Conservation (phyloP, 2,113 vertebrate species). For the Argyrosomus japonicus region DNA sequence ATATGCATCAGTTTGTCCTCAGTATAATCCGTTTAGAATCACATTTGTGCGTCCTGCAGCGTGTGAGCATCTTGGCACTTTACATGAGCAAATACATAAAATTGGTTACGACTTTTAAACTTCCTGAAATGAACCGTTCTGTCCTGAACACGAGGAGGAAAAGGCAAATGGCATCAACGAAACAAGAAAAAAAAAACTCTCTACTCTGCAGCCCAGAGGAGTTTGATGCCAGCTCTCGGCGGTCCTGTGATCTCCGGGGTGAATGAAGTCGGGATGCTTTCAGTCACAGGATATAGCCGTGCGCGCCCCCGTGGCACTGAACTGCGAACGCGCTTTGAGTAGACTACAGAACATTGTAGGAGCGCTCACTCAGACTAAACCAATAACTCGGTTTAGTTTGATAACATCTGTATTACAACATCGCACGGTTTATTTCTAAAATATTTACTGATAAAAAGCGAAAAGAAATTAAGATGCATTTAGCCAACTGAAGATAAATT, state of each 20-base stretch:
- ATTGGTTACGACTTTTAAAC: neutral
- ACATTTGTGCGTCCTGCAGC: neutral
- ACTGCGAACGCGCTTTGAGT: slow-evolving; percentile 53
- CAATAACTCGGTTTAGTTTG: neutral
- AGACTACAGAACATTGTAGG: neutral
- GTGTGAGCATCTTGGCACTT: slow-evolving; percentile 12
- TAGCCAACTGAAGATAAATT: too few relatives aligned
- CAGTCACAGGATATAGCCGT: slow-evolving; percentile 65
- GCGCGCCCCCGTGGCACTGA: slow-evolving; percentile 59
- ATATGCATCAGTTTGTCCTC: slow-evolving; percentile 39
- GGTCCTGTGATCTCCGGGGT: slow-evolving; percentile 56
- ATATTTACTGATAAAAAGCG: too few relatives aligned
- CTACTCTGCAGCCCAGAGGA: neutral
- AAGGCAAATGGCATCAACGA: neutral
- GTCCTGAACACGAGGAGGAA: neutral
- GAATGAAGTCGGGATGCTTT: slow-evolving; percentile 68
- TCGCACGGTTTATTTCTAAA: neutral
- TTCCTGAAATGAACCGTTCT: neutral
- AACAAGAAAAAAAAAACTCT: neutral
- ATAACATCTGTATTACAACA: too few relatives aligned
- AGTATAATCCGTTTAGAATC: slow-evolving; percentile 1
- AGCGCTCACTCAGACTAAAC: neutral
- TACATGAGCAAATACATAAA: neutral
- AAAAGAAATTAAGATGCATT: too few relatives aligned
- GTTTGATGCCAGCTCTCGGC: slow-evolving; percentile 11